Percentiles rank a stretch among this genome's conserved stretches.
Conservation (phyloP, 2,797 vertebrate species). For the Arremon brunneinucha region DNA sequence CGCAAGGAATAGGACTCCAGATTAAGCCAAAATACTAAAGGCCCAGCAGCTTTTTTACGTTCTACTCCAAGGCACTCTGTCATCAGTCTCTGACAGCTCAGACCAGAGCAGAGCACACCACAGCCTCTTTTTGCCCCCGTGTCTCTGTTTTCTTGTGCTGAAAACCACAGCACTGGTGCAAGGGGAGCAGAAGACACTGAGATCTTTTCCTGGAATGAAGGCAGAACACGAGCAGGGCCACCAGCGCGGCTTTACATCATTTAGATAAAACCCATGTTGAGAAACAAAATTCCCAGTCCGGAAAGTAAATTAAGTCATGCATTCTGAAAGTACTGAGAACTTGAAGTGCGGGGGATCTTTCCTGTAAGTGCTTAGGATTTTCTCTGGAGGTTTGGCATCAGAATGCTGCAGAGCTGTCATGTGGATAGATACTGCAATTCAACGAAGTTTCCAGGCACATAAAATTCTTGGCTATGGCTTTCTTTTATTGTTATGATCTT, state of each 20-base stretch:
- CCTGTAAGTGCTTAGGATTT: constrained; percentile 14
- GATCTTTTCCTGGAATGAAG: background rate
- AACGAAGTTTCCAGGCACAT: constrained; percentile 20
- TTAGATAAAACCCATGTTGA: background rate
- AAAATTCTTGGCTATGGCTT: constrained; percentile 18
- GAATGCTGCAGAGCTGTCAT: background rate
- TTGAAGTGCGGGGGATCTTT: background rate
- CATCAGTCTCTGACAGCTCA: background rate
- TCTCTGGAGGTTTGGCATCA: constrained; percentile 29
- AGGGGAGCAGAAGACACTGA: background rate
- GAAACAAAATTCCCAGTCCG: background rate
- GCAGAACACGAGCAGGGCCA: background rate
- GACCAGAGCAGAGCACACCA: background rate
- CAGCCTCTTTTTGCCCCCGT: fast-evolving
- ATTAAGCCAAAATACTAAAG: background rate
- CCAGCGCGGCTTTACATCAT: background rate
- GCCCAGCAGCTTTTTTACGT: background rate
- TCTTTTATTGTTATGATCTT: background rate
- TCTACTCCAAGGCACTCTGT: background rate
- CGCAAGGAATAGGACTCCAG: background rate
- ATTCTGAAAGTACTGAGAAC: background rate
- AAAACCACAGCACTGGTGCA: background rate
- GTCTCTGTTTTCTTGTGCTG: background rate
- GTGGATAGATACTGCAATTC: constrained; percentile 13
- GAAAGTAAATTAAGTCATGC: background rate